Conservation (phyloP, 2,113 vertebrate species). For the Microtus pennsylvanicus region DNA sequence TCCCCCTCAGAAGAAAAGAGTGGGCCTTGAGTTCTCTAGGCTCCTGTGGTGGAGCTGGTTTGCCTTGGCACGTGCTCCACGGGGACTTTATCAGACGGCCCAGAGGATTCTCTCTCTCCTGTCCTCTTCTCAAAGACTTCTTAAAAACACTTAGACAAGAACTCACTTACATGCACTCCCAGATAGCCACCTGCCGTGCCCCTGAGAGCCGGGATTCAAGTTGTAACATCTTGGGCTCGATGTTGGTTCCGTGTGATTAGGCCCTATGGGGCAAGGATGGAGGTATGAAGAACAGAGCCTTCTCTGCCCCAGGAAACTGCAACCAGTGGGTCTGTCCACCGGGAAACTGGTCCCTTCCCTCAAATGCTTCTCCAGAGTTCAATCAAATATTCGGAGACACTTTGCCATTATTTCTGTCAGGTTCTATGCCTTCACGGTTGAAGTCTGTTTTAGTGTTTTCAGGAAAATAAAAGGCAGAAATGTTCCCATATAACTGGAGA, state of each 20-base stretch:
- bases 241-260: not conserved
- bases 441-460: not conserved
- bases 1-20: not conserved
- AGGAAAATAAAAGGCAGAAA: slow-evolving; percentile 6
- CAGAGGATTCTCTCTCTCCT: not conserved
- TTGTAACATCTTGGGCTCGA: not conserved
- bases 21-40: not conserved
- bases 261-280: not conserved
- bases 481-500: not conserved
- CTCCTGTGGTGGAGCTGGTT: not conserved
- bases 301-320: not conserved
- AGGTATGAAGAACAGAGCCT: not conserved
- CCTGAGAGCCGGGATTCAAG: not conserved
- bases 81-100: not conserved
- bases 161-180: not conserved
- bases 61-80: not conserved
- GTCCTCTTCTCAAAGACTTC: not conserved
- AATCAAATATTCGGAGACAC: not conserved
- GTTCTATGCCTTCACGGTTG: not conserved
- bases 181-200: not conserved
- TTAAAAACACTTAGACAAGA: not conserved
- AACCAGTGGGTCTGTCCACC: not conserved
- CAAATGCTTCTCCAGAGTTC: not conserved
- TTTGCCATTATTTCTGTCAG: not conserved
- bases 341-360: slow-evolving; percentile 3